Percentiles rank a stretch among this genome's conserved stretches.
These are phyloP conservation scores for Lycaon pictus DNA, from an alignment of 2,113 vertebrate species.

Conservation along the genomic window DNA sequence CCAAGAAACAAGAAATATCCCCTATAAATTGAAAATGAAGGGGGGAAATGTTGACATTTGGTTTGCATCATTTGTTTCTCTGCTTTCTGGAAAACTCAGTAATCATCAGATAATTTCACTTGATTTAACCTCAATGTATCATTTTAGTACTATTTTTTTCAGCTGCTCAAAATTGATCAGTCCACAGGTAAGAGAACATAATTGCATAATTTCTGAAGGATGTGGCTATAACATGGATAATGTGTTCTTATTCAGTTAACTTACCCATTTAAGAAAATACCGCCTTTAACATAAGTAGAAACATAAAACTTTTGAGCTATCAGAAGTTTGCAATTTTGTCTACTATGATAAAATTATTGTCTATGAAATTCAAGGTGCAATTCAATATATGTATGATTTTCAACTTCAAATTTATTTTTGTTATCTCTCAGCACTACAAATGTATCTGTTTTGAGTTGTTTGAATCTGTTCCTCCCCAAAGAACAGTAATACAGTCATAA, in stretches of 20 bases:
- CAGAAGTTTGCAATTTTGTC: neutral
- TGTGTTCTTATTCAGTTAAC: neutral
- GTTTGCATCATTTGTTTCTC: neutral
- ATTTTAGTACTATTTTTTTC: neutral
- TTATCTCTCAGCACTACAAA: conserved; percentile 40
- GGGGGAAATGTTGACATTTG: neutral
- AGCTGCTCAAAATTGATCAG: neutral
- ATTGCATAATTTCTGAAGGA: neutral
- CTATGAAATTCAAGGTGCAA: conserved; percentile 19
- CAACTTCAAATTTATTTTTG: conserved; percentile 45
- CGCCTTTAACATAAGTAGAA: neutral
- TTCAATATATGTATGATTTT: conserved; percentile 30
- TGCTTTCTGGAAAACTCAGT: neutral
- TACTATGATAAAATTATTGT: neutral
- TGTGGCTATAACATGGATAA: neutral
- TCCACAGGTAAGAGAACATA: neutral
- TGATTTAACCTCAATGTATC: neutral
- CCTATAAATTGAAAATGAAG: neutral
- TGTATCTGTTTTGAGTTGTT: conserved; percentile 38
- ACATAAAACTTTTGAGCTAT: neutral
- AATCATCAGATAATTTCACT: neutral
- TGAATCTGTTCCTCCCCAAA: conserved; percentile 57
- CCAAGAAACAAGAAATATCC: neutral
- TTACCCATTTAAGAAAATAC: neutral
- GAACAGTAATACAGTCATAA: conserved; percentile 41